These are phyloP conservation scores for Rotaria socialis DNA, from an alignment of 2,888 invertebrate genomes.

Conservation along the genomic window DNA sequence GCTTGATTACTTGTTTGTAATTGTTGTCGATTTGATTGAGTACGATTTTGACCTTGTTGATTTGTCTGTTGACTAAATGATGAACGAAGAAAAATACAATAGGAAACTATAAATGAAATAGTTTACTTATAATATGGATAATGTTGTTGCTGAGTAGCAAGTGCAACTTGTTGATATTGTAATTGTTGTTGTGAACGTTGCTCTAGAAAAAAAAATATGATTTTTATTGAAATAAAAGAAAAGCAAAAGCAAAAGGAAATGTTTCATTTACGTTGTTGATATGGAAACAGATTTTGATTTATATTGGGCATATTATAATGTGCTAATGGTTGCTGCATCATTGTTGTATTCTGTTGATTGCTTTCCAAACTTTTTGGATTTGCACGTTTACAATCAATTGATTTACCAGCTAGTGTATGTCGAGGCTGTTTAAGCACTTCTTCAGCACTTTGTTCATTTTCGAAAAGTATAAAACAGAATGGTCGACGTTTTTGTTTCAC, in stretches of 20 bases:
- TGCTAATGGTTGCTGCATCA: constrained; percentile 6
- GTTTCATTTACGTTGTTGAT: not conserved
- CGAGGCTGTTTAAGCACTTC: constrained; percentile 26
- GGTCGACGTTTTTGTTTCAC: constrained; percentile 28
- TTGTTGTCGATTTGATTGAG: constrained; percentile 31
- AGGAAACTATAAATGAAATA: not conserved
- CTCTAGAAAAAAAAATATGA: not conserved
- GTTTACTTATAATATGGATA: not conserved
- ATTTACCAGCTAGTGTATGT: not conserved
- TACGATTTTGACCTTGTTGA: constrained; percentile 27
- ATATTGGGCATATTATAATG: not conserved
- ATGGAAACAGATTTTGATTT: constrained; percentile 19
- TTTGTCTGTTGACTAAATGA: not conserved
- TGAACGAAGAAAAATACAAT: too few species aligned
- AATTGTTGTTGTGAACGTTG: constrained; percentile 24
- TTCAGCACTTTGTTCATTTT: constrained; percentile 35
- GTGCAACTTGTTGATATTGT: constrained; percentile 32
- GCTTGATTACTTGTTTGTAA: constrained; percentile 5
- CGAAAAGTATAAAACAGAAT: constrained; percentile 36
- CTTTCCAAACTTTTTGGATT: constrained; percentile 31
- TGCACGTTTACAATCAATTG: constrained; percentile 24
- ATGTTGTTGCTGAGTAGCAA: constrained; percentile 26
- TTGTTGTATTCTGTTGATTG: not conserved
- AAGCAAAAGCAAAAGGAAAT: too few species aligned
- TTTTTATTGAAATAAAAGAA: too few species aligned